Evolutionary conservation across 2,113 vertebrate genomes (phyloP), one percentile per base, ranked within the genome.

Genomic region (Coptodon bakossiorum): DNA sequence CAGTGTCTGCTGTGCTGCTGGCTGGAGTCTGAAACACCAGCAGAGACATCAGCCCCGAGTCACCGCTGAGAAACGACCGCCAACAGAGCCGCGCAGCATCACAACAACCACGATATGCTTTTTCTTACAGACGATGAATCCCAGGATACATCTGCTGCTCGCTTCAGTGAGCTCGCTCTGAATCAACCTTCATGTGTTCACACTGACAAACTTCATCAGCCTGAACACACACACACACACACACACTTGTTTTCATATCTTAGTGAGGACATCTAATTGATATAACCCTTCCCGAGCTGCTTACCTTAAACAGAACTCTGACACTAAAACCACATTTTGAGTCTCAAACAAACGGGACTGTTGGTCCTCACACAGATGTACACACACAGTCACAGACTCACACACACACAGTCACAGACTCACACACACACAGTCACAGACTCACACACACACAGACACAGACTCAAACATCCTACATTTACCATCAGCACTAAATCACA

Each of bases 81-180:
- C 59, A 34, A 57, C 24, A 14, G 54, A 27, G 59, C 59, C 29
- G 9, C 29, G 2, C 57, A 61, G 24, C 29, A 34, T 63, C 59
- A 4, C 59, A 34, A 19, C 59, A 63, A 10, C 29, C 57, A 61
- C 8, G 16, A 63, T 34, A 19, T 0, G 54, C 4, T 56, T 31
- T 0, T 61, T 61, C 27, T 61, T 17, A 61, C 57, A 59, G 57
- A 59, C 8, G 17, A n/a, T 17, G 3, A 31, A 0, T 0, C 8
- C 8, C 57, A 61, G 27, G 27, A n/a, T n/a, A n/a, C n/a, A 31
- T 59, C 27, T 1, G 14, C 57, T 61, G 57, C 57, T 61, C 57
- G 5, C 13, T 31, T 0, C 14, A 31, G 27, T 17, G 56, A 5
- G 5, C 27, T 31, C 27, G 3, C 56, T 59, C 1, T 0, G 3